Evolutionary conservation across 2,113 vertebrate species (phyloP).

Genomic region (Murina feae): DNA sequence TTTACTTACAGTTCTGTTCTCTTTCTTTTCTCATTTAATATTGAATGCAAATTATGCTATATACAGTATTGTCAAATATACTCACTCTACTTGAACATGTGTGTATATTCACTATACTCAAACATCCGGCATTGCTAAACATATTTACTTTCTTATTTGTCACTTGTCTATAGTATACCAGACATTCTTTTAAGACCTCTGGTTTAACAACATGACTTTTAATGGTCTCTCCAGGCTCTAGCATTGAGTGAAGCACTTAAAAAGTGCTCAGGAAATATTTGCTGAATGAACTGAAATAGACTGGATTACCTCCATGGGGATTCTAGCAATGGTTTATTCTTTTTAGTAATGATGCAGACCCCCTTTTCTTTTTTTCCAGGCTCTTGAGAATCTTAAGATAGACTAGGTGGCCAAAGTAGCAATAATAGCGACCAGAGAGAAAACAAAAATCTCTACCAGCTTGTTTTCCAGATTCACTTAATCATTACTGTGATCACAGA

Average conservation of each 20-base stretch:
- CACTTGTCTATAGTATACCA: neutral
- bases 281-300: too few relatives aligned
- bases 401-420: neutral
- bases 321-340: neutral
- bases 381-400: neutral
- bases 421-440: neutral
- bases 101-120: neutral
- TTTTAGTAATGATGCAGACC: neutral
- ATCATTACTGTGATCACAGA: neutral
- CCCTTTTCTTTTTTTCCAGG: neutral
- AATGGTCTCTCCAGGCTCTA: neutral
- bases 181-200: neutral
- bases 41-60: neutral
- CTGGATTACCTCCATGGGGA: fast-evolving
- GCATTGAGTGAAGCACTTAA: neutral
- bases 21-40: neutral
- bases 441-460: neutral
- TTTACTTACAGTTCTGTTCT: neutral
- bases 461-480: neutral
- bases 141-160: neutral
- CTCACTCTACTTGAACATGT: neutral
- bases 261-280: neutral
- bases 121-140: neutral
- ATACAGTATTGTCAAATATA: too few relatives aligned
- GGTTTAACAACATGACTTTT: neutral